Conservation (phyloP, 1,140 invertebrate species). For the Leptestheria dahalacensis region DNA sequence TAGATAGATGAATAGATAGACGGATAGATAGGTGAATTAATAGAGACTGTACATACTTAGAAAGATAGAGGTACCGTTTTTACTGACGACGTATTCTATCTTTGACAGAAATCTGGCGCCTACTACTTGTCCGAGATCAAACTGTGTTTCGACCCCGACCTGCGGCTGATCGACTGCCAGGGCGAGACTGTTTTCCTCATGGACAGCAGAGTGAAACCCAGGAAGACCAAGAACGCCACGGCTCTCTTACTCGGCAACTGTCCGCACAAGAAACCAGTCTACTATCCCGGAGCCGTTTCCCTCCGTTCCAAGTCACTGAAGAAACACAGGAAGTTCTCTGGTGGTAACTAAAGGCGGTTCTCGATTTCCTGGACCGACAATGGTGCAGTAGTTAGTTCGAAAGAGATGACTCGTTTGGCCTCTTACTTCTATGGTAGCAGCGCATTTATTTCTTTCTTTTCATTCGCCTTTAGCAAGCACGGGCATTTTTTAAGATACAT, state of each 20-base stretch:
- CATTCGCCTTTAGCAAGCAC: too few species aligned
- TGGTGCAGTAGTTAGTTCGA: too few species aligned
- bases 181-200: neutral
- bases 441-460: too few species aligned
- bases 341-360: too few species aligned
- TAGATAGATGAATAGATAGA: too few species aligned
- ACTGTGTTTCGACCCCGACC: conserved; percentile 3
- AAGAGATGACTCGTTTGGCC: too few species aligned
- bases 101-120: neutral
- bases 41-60: neutral
- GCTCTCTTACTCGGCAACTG: neutral
- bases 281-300: neutral
- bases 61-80: neutral
- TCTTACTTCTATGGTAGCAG: too few species aligned
- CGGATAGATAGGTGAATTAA: too few species aligned
- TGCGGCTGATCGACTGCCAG: conserved; percentile 6
- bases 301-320: neutral
- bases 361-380: too few species aligned
- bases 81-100: neutral
- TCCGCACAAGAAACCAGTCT: neutral
- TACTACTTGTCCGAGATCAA: conserved; percentile 10
- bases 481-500: too few species aligned
- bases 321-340: neutral
- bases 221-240: neutral
- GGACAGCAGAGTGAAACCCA: neutral